These are phyloP conservation scores for Apoda limacodes DNA, from an alignment of 2,888 invertebrate genomes.

Conservation along the genomic window DNA sequence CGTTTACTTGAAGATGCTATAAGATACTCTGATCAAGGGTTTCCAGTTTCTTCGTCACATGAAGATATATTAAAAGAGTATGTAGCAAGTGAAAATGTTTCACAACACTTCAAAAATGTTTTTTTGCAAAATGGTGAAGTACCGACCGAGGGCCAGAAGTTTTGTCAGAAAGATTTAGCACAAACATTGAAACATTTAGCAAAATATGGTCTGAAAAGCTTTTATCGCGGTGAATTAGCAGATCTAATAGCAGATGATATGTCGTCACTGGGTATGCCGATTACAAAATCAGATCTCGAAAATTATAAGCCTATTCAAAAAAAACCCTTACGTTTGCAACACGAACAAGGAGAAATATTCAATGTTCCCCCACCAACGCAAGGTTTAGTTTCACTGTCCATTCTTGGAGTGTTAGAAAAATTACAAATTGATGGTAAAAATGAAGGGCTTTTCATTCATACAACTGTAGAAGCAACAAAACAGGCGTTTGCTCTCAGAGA, in stretches of 20 bases:
- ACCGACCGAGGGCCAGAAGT: constrained; percentile 35
- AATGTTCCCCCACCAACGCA: constrained; percentile 60
- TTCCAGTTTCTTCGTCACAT: constrained; percentile 35
- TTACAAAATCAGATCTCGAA: constrained; percentile 42
- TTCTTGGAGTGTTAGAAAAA: constrained; percentile 48
- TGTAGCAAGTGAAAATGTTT: constrained; percentile 11
- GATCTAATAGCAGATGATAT: constrained; percentile 44
- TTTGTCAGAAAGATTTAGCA: constrained; percentile 43
- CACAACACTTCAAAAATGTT: constrained; percentile 28
- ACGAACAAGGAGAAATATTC: constrained; percentile 40
- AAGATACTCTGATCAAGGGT: constrained; percentile 48
- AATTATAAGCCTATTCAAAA: constrained; percentile 41
- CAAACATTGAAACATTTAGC: constrained; percentile 36
- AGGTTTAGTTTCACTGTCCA: constrained; percentile 43
- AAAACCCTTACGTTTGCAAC: constrained; percentile 37
- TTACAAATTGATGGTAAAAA: constrained; percentile 40
- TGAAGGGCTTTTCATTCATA: constrained; percentile 48
- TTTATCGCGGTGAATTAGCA: constrained; percentile 46
- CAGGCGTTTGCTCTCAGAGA: constrained; percentile 37
- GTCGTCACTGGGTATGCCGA: constrained; percentile 38
- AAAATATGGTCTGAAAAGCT: constrained; percentile 43
- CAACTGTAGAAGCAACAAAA: constrained; percentile 43
- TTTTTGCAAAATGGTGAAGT: constrained; percentile 34
- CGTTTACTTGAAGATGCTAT: constrained; percentile 47
- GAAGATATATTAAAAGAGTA: constrained; percentile 18